Evolutionary conservation across 2,797 vertebrate species (phyloP).

Genomic region (Gadopsis bispinosus): DNA sequence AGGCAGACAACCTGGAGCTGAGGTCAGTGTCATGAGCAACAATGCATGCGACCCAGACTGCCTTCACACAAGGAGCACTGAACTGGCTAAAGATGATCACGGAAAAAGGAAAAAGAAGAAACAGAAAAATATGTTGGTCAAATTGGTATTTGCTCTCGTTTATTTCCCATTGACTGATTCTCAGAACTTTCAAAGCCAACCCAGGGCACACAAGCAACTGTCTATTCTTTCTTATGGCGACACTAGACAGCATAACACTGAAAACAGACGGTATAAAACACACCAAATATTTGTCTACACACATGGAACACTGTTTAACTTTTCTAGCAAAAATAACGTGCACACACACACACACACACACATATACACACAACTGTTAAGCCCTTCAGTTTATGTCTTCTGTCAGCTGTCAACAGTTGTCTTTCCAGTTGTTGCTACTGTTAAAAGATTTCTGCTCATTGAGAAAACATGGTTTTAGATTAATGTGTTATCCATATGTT

Average conservation of each 20-base stretch:
- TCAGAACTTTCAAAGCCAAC: neutral
- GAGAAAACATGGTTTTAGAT: neutral
- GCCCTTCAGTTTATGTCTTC: neutral
- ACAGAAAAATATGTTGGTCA: neutral
- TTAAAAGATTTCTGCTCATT: neutral
- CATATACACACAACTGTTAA: neutral
- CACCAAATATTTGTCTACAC: neutral
- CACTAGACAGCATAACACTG: neutral
- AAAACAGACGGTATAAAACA: slow-evolving; percentile 8
- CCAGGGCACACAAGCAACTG: neutral
- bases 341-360: neutral
- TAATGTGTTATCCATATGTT: neutral
- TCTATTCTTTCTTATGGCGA: neutral
- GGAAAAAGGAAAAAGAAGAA: neutral
- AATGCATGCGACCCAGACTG: neutral
- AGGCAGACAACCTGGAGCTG: slow-evolving; percentile 1
- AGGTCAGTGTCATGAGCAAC: slow-evolving; percentile 4
- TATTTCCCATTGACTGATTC: neutral
- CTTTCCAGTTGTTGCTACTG: slow-evolving; percentile 9
- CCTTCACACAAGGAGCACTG: neutral
- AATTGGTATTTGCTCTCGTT: neutral
- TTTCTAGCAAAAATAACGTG: neutral
- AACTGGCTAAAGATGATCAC: neutral
- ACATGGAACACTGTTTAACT: neutral
- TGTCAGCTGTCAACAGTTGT: slow-evolving; percentile 54